Evolutionary conservation across 2,888 invertebrate genomes (phyloP).

Genomic region (Trichacis sp.): DNA sequence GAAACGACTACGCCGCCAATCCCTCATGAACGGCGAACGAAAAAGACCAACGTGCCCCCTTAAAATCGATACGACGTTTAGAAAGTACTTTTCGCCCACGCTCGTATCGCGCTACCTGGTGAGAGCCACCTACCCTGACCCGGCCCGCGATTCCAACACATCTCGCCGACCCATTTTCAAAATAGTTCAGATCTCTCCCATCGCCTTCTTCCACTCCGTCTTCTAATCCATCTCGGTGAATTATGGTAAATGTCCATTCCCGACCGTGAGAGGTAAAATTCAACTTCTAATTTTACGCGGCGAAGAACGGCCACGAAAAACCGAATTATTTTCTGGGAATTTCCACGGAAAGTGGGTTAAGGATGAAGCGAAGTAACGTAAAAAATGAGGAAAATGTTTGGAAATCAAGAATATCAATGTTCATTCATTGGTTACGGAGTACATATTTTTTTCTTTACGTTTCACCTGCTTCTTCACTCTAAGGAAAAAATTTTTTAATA

Average conservation of each 20-base stretch:
- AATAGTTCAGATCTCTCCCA: constrained; percentile 33
- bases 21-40: constrained; percentile 21
- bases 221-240: constrained; percentile 20
- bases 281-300: constrained; percentile 29
- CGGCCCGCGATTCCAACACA: constrained; percentile 38
- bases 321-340: background rate
- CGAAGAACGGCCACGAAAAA: constrained; percentile 12
- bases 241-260: constrained; percentile 24
- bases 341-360: background rate
- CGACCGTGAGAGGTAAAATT: too few relatives aligned
- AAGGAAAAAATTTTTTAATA: too few relatives aligned
- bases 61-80: constrained; percentile 62
- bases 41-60: constrained; percentile 28
- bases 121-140: constrained; percentile 38
- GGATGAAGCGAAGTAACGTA: too few relatives aligned
- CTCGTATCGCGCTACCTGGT: constrained; percentile 44
- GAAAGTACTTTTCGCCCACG: constrained; percentile 57
- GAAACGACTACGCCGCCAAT: constrained; percentile 28
- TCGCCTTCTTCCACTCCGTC: constrained; percentile 26
- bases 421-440: too few relatives aligned
- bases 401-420: too few relatives aligned
- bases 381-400: too few relatives aligned
- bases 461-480: too few relatives aligned
- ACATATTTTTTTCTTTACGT: too few relatives aligned
- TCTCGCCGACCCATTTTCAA: constrained; percentile 43